Evolutionary conservation across 2,797 vertebrate genomes (phyloP), one percentile per base, ranked within the genome.

Genomic region (Chrosomus eos): DNA sequence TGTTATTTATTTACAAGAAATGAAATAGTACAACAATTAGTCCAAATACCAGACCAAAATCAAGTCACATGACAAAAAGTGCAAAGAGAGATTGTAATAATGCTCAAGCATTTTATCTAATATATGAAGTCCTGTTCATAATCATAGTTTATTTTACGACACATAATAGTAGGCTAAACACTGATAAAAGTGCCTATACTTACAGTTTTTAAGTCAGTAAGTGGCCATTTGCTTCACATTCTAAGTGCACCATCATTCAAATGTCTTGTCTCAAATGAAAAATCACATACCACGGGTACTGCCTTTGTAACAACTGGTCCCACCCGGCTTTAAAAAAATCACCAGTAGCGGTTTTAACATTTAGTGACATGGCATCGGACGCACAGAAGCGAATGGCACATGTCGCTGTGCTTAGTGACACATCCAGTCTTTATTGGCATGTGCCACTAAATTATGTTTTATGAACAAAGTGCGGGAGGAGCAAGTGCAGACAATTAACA

Each of bases 1-100:
- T 72, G 3, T 53, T 5, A 66, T 79, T 81, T 85, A 81, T 76
- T 85, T 16, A 76, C 6, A 85, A 75, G 14, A 48, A 33, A 31
- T 72, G 7, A 60, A 72, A 48, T 38, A 77, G 11, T 45, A n/a
- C 67, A 55, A 26, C 19, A 74, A 18, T 7, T 5, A 45, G 9
- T 4, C 9, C 19, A 62, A 43, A 53, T 5, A 26, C 33, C 18
- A 16, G 58, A 33, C 1, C 19, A 78, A 78, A 58, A 28, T 45
- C 18, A 62, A 60, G 4, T 71, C 31, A 71, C 19, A 80, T 14
- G 21, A 76, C 72, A 58, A 71, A 79, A 55, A 51, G 28, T 66
- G 43, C 14, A 53, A 21, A 45, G 10, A 80, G n/a, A 33, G 33
- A 31, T 16, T 83, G 14, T 19, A 18, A 36, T 48, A 62, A 82